Evolutionary conservation across 2,113 vertebrate species (phyloP), one percentile per base, ranked within the genome.

Genomic region (Ammodytes marinus): DNA sequence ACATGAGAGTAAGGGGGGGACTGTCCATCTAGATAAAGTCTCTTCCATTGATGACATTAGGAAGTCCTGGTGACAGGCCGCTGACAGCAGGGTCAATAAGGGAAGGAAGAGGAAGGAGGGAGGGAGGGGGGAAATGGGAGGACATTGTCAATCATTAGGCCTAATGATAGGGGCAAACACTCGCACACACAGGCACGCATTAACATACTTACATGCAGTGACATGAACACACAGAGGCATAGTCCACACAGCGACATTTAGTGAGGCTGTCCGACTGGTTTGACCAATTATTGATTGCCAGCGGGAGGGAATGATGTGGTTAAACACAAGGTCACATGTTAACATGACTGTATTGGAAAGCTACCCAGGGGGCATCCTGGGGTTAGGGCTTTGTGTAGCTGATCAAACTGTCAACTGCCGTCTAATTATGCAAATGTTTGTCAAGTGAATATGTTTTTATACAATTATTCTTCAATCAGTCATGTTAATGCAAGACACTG

Each of bases 1-100:
- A 81, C 82, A 88, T 74, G 46, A 79, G 69, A 19, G 74, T 71
- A 27, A 27, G 37, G 47, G 77, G 66, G 61, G 35, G 80, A 83
- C 80, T 85, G 85, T 84, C 85, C 77, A 86, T 88, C 84, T 7
- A 89, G 93, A 94, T 94, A 92, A 92, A 88, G 87, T 84, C 83
- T 27, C 69, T 67, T 54, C 90, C 89, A 87, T 77, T 92, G 91
- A 91, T 83, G 91, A 92, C 84, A 86, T 59, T 77, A 91, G 89
- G 92, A 94, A 90, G 87, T 80, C 53, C 15, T 6, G 5, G 69
- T 89, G 91, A 91, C 91, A 90, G 80, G 65, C 75, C 3, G 83
- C 76, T 90, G 93, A 93, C 90, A 91, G 88, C 65, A 79, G 73
- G 81, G 91, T 94, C 93, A 94, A 94, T 93, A 91, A 84, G 72